Evolutionary conservation across 2,888 invertebrate species (phyloP), one percentile per base, ranked within the genome.

Genomic region (Incurvaria masculella): DNA sequence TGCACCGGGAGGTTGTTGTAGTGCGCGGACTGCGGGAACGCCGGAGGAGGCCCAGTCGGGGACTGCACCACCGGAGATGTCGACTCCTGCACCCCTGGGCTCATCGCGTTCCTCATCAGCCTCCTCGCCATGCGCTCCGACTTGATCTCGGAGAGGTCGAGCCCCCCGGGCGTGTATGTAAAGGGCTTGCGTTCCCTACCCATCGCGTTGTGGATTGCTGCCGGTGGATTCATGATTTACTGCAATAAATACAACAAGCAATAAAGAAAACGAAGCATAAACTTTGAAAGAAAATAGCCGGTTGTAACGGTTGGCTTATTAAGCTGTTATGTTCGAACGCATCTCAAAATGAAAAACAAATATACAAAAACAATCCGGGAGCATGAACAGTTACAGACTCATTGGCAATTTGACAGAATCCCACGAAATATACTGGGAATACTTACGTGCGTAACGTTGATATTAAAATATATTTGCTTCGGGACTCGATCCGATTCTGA

Each of bases 111-210:
- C 52, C 71, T 66, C 76, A 79, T 76, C 47, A 84, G 62, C 43
- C 94, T 80, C 61, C 90, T 81, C 19, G 90, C 91, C 93, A 95
- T 94, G 53, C 92, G 84, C 53, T 94, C 94, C 45, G 94, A 94
- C 59, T 89, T 86, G 55, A 95, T 94, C 76, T 95, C 91, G 14
- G 93, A 92, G 42, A 95, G 82, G 71, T 95, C 91, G 50, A 95
- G 81, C 59, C 95, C 95, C 11, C 95, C 94, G 1, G 95, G 95
- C 21, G 94, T 93, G 68, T 96, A 96, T 20, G 95, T 95, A 68
- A 96, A 96, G 27, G 95, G 95, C 69, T 95, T 95, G 66, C 94
- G 93, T 68, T 95, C 94, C 72, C 92, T 91, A 66, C 88, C 89
- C 88, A 93, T 88, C 44, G 94, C 94, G 69, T 91, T 87, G 64